Base-by-base conservation (phyloP, 2,113 vertebrate genomes). In the Perccottus glenii region DNA sequence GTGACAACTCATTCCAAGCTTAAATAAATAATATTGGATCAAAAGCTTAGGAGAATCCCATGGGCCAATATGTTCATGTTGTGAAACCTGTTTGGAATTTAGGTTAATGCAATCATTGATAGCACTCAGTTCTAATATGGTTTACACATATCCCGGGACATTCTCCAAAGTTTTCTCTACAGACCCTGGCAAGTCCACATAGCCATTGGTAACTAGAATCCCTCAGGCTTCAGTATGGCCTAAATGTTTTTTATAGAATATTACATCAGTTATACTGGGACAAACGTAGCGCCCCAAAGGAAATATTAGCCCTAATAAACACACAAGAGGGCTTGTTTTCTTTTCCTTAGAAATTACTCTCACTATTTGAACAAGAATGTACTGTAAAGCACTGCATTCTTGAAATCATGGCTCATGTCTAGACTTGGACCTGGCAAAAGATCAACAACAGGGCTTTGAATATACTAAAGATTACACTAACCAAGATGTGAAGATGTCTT, bases 51-150 rank as follows among this genome's bases (percentile, higher is more conserved):
- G 75, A 45, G 80, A 87, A 89, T 88, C 75, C 59, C n/a, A 9
- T 70, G 68, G 85, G 85, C 87, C 89, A 90, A 85, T 78, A 76
- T 83, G 67, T 77, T 75, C 76, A 84, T 82, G 81, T 83, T 67
- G 70, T 73, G 70, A 86, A 79, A 68, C 52, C 71, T 6, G 61
- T 63, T 76, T 70, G 77, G 73, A 81, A 91, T 89, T 78, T 86
- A 83, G 86, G 90, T 85, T 90, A 90, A 92, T 82, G 85, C 85
- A 86, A 82, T 81, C 81, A 82, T 70, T 80, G 78, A 87, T 87
- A 73, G 79, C 62, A 78, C 82, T 84, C 77, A 85, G 73, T 69
- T 69, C 52, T 87, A 89, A 90, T 86, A 78, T 76, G 88, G 85
- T 89, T 85, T 73, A 86, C 75, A 77, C 80, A 87, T 90, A 91